These are phyloP conservation scores for Gadopsis bispinosus DNA, from an alignment of 2,797 vertebrate genomes.

Conservation along the genomic window DNA sequence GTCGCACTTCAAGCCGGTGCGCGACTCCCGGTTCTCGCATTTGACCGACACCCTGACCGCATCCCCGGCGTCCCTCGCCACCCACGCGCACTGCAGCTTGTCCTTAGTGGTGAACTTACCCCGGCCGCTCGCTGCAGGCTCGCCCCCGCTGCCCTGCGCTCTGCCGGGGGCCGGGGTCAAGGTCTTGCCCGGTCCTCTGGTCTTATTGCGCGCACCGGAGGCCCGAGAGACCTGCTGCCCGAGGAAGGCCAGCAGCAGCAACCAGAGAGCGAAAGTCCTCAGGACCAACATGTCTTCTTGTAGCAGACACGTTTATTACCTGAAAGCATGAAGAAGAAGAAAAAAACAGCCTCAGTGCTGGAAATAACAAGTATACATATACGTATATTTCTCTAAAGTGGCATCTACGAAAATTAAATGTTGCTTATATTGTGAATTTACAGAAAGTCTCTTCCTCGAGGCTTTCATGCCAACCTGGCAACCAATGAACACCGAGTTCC, in stretches of 20 bases:
- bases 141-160: conserved; percentile 31
- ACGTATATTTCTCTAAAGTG: background rate
- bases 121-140: background rate
- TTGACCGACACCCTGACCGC: conserved; percentile 71
- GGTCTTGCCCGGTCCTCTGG: conserved; percentile 29
- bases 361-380: background rate
- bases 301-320: background rate
- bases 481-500: background rate
- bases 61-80: conserved; percentile 43
- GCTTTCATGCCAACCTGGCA: background rate
- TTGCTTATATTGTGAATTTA: background rate
- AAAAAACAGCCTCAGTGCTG: background rate
- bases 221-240: conserved; percentile 70
- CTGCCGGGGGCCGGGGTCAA: background rate
- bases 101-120: conserved; percentile 86
- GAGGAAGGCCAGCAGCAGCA: conserved; percentile 81
- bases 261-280: conserved; percentile 68
- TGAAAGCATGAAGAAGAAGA: conserved; percentile 21
- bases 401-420: background rate
- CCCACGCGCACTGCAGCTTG: conserved; percentile 86
- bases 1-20: conserved; percentile 72
- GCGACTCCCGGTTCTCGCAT: conserved; percentile 76
- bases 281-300: conserved; percentile 63
- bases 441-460: background rate
- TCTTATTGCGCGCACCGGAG: conserved; percentile 65